Evolutionary conservation across 2,888 invertebrate species (phyloP).

Genomic region (Gandaritis pyraliata): DNA sequence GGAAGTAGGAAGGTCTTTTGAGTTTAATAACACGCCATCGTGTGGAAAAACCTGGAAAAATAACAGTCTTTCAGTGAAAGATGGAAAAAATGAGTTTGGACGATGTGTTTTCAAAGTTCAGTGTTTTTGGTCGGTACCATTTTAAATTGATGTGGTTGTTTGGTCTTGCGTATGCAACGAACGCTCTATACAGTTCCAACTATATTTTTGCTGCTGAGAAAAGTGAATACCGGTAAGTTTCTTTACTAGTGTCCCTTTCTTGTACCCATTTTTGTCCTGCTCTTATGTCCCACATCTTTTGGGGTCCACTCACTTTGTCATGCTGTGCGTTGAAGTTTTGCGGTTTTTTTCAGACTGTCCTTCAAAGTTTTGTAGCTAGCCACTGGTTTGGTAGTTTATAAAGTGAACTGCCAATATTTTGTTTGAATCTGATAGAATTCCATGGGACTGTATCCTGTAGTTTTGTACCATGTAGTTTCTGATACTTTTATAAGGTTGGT

Average conservation of each 20-base stretch:
- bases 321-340: no score
- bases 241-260: neutral
- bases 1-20: constrained; percentile 15
- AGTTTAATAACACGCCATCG: constrained; percentile 6
- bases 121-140: constrained; percentile 85
- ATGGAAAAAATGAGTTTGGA: constrained; percentile 59
- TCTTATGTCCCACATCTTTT: no score
- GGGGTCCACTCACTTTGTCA: no score
- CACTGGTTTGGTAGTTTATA: no score
- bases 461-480: no score
- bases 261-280: no score
- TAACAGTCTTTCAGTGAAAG: constrained; percentile 1
- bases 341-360: no score
- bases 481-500: no score
- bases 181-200: constrained; percentile 84
- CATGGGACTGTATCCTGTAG: no score
- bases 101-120: constrained; percentile 69
- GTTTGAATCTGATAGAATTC: no score
- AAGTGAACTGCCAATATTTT: no score
- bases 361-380: no score
- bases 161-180: constrained; percentile 83
- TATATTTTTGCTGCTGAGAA: constrained; percentile 87
- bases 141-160: constrained; percentile 79
- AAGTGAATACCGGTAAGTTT: constrained; percentile 75
- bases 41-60: neutral